These are phyloP conservation scores for Tachyglossus aculeatus DNA, from an alignment of 2,797 vertebrate species.

Conservation along the genomic window DNA sequence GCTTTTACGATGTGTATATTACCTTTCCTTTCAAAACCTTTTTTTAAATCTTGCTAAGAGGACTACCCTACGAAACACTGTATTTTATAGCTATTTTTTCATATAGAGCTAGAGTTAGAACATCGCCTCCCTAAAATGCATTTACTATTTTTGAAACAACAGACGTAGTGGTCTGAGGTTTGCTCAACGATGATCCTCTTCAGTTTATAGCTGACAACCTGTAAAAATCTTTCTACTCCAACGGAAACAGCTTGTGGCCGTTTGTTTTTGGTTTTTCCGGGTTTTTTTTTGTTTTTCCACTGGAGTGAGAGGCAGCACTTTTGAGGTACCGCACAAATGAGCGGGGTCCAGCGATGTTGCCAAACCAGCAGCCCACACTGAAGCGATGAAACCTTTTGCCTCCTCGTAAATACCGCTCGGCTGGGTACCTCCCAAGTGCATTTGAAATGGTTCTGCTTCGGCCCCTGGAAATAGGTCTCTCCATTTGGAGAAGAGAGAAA, in stretches of 20 bases:
- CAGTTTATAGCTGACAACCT: slow-evolving; percentile 47
- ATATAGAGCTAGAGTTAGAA: slow-evolving; percentile 72
- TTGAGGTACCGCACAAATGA: background rate
- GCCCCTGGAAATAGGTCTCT: background rate
- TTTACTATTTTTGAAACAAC: slow-evolving; percentile 60
- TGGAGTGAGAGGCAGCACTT: slow-evolving; percentile 34
- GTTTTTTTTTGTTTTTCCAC: too few relatives aligned
- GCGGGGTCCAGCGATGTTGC: background rate
- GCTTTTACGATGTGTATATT: slow-evolving; percentile 59
- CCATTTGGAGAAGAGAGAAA: background rate
- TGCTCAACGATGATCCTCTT: slow-evolving; percentile 71
- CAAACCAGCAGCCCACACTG: slow-evolving; percentile 1
- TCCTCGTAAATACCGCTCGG: background rate
- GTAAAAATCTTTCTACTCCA: slow-evolving; percentile 48
- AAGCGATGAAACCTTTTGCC: slow-evolving; percentile 10
- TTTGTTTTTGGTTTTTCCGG: too few relatives aligned
- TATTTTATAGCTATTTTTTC: slow-evolving; percentile 75
- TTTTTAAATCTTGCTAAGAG: slow-evolving; percentile 58
- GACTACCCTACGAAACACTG: slow-evolving; percentile 72
- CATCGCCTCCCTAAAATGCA: slow-evolving; percentile 69
- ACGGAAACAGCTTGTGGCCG: slow-evolving; percentile 22
- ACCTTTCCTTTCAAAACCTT: slow-evolving; percentile 62
- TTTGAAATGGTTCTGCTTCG: background rate
- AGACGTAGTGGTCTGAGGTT: slow-evolving; percentile 64
- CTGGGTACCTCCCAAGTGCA: slow-evolving; percentile 14